Percentiles rank a stretch among this genome's conserved stretches.
Conservation (phyloP, 2,797 vertebrate species). For the Neopelma chrysocephalum region DNA sequence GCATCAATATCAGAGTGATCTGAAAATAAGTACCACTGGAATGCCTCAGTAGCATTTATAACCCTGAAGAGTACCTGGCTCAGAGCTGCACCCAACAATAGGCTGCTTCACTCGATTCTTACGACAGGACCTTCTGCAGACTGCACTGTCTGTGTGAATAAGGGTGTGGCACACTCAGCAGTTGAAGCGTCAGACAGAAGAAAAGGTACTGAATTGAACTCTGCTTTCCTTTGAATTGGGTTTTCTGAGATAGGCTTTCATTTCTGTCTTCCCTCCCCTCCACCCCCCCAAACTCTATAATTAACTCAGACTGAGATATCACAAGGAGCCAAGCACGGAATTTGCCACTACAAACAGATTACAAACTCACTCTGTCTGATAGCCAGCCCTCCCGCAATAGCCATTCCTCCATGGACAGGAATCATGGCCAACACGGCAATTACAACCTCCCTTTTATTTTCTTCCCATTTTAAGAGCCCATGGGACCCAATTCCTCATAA, state of each 20-base stretch:
- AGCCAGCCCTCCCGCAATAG: not conserved
- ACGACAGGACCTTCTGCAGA: not conserved
- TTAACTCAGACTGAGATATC: not conserved
- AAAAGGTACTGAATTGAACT: not conserved
- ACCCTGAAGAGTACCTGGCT: not conserved
- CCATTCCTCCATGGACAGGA: not conserved
- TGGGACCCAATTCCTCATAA: not conserved
- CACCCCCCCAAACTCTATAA: not conserved
- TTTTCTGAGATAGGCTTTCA: conserved; percentile 1
- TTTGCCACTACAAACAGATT: conserved; percentile 20
- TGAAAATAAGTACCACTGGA: conserved; percentile 8
- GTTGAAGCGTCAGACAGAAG: not conserved
- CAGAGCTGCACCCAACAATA: not conserved
- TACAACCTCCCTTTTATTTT: not conserved
- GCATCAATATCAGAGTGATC: not conserved
- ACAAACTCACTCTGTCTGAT: not conserved
- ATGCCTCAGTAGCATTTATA: not conserved
- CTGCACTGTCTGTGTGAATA: not conserved
- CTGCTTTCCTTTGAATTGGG: not conserved
- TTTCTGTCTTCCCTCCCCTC: not conserved
- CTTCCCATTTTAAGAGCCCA: not conserved
- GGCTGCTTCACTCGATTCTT: not conserved
- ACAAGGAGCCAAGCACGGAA: not conserved
- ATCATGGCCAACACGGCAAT: not conserved
- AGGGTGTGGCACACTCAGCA: not conserved